phyloP scores from a whole-genome alignment of 64 coral and sea anemone species.

The Hydrozoanthus tunicans region DNA sequence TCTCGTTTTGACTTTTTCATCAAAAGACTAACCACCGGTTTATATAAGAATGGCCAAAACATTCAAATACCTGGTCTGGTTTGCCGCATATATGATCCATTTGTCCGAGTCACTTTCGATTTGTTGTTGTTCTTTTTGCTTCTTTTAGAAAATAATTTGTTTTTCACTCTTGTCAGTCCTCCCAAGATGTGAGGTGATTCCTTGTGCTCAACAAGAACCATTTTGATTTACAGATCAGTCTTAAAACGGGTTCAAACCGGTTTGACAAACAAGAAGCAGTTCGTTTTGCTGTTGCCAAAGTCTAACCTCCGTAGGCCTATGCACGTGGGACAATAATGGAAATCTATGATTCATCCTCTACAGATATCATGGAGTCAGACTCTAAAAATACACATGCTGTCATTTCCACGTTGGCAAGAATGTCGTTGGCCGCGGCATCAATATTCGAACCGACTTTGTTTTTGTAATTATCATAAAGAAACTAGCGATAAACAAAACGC shows the following conservation, averaged over 20 bases:
- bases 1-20: no score
- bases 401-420: constrained; percentile 52
- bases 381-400: constrained; percentile 54
- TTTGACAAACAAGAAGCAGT: constrained; percentile 34
- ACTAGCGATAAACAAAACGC: not conserved
- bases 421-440: constrained; percentile 20
- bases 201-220: constrained; percentile 33
- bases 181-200: constrained; percentile 34
- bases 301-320: not conserved
- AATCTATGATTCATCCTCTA: not conserved
- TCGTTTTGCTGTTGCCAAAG: not conserved
- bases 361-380: not conserved
- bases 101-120: constrained; percentile 32
- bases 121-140: constrained; percentile 22
- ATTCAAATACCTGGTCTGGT: constrained; percentile 22
- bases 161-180: constrained; percentile 19
- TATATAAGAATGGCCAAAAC: no score
- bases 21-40: no score
- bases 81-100: not conserved
- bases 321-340: constrained; percentile 36
- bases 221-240: constrained; percentile 4
- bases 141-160: constrained; percentile 23
- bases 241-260: constrained; percentile 29
- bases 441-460: constrained; percentile 2
- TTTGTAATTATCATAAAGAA: constrained; percentile 12